A percentile compares a stretch with the other conserved stretches of the same genome.
Evolutionary conservation across 2,797 vertebrate species (phyloP).

Genomic region (Takifugu ocellatus): DNA sequence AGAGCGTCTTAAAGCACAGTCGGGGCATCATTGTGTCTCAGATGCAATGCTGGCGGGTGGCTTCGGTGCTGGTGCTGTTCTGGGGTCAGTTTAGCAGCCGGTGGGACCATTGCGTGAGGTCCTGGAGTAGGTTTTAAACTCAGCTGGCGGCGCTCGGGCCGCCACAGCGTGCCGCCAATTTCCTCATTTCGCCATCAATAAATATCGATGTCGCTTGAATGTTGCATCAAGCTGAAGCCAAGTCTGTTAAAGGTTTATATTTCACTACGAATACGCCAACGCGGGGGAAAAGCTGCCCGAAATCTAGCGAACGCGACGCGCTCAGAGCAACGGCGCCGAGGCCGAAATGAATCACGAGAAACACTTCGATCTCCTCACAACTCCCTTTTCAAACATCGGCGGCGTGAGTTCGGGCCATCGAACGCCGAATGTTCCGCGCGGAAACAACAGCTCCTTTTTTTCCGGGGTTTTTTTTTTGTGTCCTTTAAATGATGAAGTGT

Average conservation of each 20-base stretch:
- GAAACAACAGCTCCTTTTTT: not conserved
- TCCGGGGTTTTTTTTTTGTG: conserved; percentile 2
- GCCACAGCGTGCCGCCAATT: not conserved
- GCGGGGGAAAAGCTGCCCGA: no score
- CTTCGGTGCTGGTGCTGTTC: no score
- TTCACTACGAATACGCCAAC: not conserved
- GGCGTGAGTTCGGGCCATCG: not conserved
- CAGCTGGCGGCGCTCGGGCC: not conserved
- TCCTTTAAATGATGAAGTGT: conserved; percentile 13
- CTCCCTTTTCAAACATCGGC: conserved; percentile 3
- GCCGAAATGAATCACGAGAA: not conserved
- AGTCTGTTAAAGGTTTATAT: not conserved
- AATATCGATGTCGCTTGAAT: not conserved
- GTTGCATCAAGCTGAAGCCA: not conserved
- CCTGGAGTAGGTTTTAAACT: not conserved
- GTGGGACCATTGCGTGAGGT: not conserved
- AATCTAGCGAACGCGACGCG: no score
- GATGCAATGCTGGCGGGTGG: no score
- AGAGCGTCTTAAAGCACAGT: not conserved
- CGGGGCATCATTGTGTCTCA: not conserved
- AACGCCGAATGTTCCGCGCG: conserved; percentile 2
- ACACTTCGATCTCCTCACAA: conserved; percentile 12
- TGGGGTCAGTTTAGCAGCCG: not conserved
- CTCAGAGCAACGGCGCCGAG: not conserved
- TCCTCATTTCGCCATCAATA: no score